phyloP scores from a whole-genome alignment of 2,888 invertebrate genomes.

The Hylaea fasciaria region DNA sequence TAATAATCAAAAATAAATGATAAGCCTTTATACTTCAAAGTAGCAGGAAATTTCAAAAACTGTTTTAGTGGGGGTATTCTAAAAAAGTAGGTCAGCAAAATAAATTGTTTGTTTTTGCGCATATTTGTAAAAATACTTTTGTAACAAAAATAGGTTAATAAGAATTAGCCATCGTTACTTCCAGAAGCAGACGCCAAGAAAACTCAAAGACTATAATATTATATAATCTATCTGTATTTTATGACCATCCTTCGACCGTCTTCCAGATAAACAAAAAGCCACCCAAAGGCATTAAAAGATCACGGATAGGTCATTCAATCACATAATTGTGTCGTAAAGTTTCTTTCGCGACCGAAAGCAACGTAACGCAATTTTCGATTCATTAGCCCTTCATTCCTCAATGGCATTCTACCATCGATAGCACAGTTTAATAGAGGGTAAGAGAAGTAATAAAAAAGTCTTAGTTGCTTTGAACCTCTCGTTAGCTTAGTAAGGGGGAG shows the following conservation, averaged over 20 bases:
- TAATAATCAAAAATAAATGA: too few relatives aligned
- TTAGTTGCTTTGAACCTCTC: too few relatives aligned
- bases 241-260: slow-evolving; percentile 17
- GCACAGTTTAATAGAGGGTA: not conserved
- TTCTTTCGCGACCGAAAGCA: slow-evolving; percentile 22
- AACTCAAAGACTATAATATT: slow-evolving; percentile 11
- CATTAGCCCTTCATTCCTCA: slow-evolving; percentile 34
- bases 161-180: not conserved
- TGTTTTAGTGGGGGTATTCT: too few relatives aligned
- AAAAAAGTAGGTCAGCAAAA: too few relatives aligned
- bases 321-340: slow-evolving; percentile 41
- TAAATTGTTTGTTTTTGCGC: too few relatives aligned
- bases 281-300: slow-evolving; percentile 23
- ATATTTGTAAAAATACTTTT: too few relatives aligned
- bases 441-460: not conserved
- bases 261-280: slow-evolving; percentile 23
- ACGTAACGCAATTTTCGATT: slow-evolving; percentile 39
- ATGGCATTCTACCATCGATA: slow-evolving; percentile 7
- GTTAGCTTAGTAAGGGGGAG: too few relatives aligned
- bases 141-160: too few relatives aligned
- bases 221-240: slow-evolving; percentile 19
- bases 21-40: too few relatives aligned
- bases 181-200: slow-evolving; percentile 2
- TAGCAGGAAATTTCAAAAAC: too few relatives aligned
- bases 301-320: slow-evolving; percentile 37